Evolutionary conservation across 2,888 invertebrate species (phyloP), one percentile per base, ranked within the genome.

Genomic region (Lasiommata megera): DNA sequence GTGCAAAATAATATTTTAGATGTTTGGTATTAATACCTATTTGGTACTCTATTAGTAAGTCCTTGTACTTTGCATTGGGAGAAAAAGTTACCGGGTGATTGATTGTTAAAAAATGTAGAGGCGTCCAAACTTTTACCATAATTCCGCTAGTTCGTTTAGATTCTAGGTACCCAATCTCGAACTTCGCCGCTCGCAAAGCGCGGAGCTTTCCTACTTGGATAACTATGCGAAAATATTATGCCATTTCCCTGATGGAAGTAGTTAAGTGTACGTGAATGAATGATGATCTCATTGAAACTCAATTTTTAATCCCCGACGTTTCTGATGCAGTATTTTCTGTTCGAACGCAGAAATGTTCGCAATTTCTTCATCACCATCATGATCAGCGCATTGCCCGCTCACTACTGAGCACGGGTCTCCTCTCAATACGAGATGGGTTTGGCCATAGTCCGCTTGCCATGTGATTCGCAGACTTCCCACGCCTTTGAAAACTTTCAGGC

Each of bases 81-180:
- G n/a, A n/a, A n/a, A n/a, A n/a, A n/a, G n/a, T n/a, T n/a, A n/a
- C n/a, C n/a, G n/a, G 28, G 28, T 43, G 28, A 43, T 29, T 12
- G 9, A 44, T 34, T 44, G 44, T 44, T 44, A 29, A 14, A 44
- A 44, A 44, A 43, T 23, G 43, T 12, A 17, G 36, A 40, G 29
- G 28, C 16, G 14, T 38, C 14, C 51, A 40, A 51, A 51, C 12
- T 51, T 51, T 23, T 40, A 14, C 38, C 37, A 28, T 40, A 40
- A 38, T 14, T 51, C 38, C 51, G 16, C 14, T 28, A 38, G 38
- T 37, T 51, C 16, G 51, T 51, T 29, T 51, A 51, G 37, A 40
- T 51, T 51, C 23, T 8, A 51, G 51, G 51, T 51, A 38, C 28
- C 38, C 38, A 51, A 51, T 51, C 31, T 31, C 40, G 40, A 51